These are phyloP conservation scores for Ellobius talpinus DNA, from an alignment of 2,113 vertebrate species.

Conservation along the genomic window DNA sequence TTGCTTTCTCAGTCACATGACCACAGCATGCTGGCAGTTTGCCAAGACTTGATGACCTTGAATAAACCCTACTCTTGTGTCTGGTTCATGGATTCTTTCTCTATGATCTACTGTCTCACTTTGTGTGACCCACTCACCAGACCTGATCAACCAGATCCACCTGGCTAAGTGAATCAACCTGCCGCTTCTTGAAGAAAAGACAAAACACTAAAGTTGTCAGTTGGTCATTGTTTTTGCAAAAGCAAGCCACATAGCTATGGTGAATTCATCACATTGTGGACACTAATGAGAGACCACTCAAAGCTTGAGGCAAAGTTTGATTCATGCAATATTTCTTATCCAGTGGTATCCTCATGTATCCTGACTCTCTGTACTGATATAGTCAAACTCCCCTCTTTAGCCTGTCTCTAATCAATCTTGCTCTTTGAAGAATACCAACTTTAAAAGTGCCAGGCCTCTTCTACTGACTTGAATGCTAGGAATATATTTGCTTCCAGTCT, in stretches of 20 bases:
- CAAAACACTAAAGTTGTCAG: not conserved
- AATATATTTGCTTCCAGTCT: not conserved
- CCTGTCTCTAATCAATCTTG: not conserved
- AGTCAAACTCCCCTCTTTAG: not conserved
- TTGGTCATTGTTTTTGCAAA: not conserved
- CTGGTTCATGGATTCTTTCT: too few relatives aligned
- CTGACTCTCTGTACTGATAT: too few relatives aligned
- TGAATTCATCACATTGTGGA: not conserved
- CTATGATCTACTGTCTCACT: not conserved
- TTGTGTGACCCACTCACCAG: not conserved
- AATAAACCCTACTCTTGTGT: too few relatives aligned
- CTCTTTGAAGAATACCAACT: not conserved
- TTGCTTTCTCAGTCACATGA: not conserved
- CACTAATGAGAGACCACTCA: not conserved
- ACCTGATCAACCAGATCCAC: too few relatives aligned
- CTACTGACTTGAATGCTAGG: not conserved
- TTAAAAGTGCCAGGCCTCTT: not conserved
- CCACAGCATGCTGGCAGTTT: not conserved
- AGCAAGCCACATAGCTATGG: not conserved
- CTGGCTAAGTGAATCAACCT: rapidly evolving
- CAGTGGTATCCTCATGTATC: too few relatives aligned
- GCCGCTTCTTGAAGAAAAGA: not conserved
- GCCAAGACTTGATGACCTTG: too few relatives aligned
- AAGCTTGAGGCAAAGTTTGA: not conserved
- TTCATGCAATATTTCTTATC: not conserved